Evolutionary conservation across 1,140 invertebrate genomes (phyloP).

Genomic region (Drosophila parabipectinata): DNA sequence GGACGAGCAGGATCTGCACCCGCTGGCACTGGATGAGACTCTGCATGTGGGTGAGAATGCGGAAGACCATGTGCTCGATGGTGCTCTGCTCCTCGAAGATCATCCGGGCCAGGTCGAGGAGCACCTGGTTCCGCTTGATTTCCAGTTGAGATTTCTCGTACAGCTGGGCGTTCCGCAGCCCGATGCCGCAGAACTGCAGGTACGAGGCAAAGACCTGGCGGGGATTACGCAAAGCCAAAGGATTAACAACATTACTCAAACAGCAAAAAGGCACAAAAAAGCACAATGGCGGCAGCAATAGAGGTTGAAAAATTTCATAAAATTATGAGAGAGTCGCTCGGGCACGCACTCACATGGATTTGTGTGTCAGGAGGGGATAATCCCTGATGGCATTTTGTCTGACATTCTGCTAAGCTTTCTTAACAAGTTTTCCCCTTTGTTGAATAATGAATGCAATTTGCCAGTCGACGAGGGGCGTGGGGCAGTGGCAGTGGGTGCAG

Average conservation of each 20-base stretch:
- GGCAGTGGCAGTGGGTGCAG: constrained; percentile 5
- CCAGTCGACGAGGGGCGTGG: constrained; percentile 5
- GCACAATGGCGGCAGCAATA: background rate
- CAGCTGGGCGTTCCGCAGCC: constrained; percentile 95
- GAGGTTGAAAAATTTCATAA: constrained; percentile 35
- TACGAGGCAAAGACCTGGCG: constrained; percentile 92
- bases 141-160: constrained; percentile 97
- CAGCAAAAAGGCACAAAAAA: background rate
- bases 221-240: constrained; percentile 11
- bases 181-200: constrained; percentile 98
- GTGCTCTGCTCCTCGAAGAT: constrained; percentile 99
- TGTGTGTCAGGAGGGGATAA: constrained; percentile 40
- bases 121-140: constrained; percentile 97
- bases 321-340: constrained; percentile 30
- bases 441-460: constrained; percentile 77
- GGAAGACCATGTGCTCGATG: constrained; percentile 96
- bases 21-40: constrained; percentile 96
- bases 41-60: constrained; percentile 97
- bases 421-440: constrained; percentile 51
- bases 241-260: constrained; percentile 20
- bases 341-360: constrained; percentile 6
- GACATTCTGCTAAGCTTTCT: constrained; percentile 60
- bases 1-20: constrained; percentile 95
- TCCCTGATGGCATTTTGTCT: constrained; percentile 39
- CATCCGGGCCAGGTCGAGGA: constrained; percentile 96